phyloP scores from a whole-genome alignment of 2,113 vertebrate species.

The Dipodomys ordii region DNA sequence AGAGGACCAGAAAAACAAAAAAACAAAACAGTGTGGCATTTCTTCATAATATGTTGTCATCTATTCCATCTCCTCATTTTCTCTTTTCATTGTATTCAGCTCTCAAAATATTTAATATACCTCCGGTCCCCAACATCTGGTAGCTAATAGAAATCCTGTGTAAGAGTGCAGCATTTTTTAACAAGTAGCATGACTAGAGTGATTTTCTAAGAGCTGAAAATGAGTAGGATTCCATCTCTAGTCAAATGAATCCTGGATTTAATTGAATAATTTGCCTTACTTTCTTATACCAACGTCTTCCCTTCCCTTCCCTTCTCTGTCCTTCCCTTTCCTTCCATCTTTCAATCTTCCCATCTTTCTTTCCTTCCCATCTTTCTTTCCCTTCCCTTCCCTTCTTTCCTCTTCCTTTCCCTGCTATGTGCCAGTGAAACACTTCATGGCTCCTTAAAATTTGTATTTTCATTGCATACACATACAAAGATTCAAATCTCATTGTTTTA shows the following conservation, averaged over 20 bases:
- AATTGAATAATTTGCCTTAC: background rate
- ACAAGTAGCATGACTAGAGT: background rate
- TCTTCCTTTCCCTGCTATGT: background rate
- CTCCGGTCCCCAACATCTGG: too few species aligned
- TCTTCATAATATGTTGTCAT: background rate
- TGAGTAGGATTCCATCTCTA: background rate
- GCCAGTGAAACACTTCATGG: background rate
- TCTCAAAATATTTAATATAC: background rate
- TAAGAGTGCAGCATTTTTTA: background rate
- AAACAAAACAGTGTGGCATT: background rate
- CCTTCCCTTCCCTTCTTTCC: too few species aligned
- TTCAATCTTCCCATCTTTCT: too few species aligned
- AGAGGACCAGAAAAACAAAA: background rate
- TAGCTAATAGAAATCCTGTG: background rate
- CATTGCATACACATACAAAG: background rate
- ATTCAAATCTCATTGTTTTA: constrained; percentile 23
- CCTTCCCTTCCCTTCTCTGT: background rate
- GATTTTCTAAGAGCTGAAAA: background rate
- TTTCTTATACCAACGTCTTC: background rate
- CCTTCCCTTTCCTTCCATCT: too few species aligned
- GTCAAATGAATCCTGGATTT: background rate
- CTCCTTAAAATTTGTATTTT: background rate
- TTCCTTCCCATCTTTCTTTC: background rate
- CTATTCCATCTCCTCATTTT: background rate
- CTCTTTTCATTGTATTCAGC: background rate